phyloP scores from a whole-genome alignment of 2,113 vertebrate species.

The Hucho hucho region DNA sequence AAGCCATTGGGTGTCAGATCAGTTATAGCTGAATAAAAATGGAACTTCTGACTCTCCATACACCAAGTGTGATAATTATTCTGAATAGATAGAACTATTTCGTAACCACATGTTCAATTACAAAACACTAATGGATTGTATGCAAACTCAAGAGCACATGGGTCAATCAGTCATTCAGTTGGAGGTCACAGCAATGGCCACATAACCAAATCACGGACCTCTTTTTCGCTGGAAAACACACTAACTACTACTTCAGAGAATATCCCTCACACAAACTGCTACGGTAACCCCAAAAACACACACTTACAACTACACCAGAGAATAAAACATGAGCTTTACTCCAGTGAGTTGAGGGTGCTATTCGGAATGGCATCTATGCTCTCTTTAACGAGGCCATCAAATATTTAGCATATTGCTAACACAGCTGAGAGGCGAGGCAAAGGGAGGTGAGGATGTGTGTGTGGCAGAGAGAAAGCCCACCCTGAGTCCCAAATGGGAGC shows the following conservation, averaged over 20 bases:
- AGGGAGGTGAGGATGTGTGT: too few species aligned
- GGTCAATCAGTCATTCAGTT: constrained; percentile 42
- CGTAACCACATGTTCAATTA: background rate
- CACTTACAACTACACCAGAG: constrained; percentile 23
- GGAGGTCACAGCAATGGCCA: constrained; percentile 15
- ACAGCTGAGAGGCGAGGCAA: constrained; percentile 45
- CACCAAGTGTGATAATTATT: too few species aligned
- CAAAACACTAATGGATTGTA: constrained; percentile 16
- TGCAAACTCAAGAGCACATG: constrained; percentile 30
- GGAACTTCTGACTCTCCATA: too few species aligned
- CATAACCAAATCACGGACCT: too few species aligned
- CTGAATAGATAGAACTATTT: background rate
- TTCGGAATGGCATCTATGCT: constrained; percentile 51
- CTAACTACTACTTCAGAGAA: too few species aligned
- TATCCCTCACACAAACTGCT: background rate
- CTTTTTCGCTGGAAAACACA: too few species aligned
- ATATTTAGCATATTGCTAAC: constrained; percentile 73
- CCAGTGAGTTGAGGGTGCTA: constrained; percentile 51
- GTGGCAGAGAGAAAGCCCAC: too few species aligned
- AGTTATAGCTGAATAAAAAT: too few species aligned
- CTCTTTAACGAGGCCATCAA: constrained; percentile 67
- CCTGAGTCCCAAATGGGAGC: too few species aligned
- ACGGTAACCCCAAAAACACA: constrained; percentile 23
- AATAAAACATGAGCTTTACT: constrained; percentile 18
- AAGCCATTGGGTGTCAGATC: too few species aligned